These are phyloP conservation scores for Lagorchestes hirsutus DNA, from an alignment of 2,797 vertebrate genomes.

Conservation along the genomic window DNA sequence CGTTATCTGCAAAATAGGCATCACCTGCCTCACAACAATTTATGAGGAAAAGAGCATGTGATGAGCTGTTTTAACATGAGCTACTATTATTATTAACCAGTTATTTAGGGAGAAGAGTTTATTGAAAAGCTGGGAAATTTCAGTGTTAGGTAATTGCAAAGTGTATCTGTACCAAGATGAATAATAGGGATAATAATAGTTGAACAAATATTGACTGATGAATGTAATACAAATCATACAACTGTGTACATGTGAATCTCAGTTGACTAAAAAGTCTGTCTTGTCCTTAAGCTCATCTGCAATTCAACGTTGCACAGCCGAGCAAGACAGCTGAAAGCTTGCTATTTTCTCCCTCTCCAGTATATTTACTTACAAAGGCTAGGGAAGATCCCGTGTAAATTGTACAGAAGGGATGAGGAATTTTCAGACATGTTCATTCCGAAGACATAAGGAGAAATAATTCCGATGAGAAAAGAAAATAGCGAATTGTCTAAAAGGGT, in stretches of 20 bases:
- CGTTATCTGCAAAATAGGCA: background rate
- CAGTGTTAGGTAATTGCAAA: background rate
- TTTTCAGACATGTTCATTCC: background rate
- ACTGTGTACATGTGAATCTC: background rate
- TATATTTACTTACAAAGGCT: background rate
- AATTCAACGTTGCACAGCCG: background rate
- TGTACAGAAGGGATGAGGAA: background rate
- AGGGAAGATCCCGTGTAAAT: background rate
- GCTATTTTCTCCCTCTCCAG: background rate
- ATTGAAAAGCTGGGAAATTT: background rate
- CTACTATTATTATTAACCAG: background rate
- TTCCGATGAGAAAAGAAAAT: background rate
- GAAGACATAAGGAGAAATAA: background rate
- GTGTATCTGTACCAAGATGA: background rate
- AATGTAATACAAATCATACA: background rate
- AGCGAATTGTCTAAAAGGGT: background rate
- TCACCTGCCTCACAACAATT: background rate
- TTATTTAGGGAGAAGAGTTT: background rate
- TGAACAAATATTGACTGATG: background rate
- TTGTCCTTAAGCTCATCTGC: background rate
- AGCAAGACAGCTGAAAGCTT: conserved; percentile 6
- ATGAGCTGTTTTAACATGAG: background rate
- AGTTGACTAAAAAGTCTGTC: background rate
- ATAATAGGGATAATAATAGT: too few relatives aligned
- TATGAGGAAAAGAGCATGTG: background rate